phyloP scores from a whole-genome alignment of 1,140 invertebrate species.

The Ceratina australensis region DNA sequence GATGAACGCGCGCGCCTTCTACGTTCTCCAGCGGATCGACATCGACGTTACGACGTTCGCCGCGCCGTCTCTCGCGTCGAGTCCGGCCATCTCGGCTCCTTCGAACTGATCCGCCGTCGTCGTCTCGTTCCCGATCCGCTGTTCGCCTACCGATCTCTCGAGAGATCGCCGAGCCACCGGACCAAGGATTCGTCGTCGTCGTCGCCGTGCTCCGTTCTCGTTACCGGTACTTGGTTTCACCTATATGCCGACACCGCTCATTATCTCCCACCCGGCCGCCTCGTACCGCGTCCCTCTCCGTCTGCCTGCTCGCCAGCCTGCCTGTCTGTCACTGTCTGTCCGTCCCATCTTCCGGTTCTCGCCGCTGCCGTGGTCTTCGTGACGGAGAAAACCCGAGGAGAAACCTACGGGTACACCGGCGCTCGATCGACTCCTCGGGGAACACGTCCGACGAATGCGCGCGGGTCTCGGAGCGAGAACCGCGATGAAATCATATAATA shows the following conservation, averaged over 20 bases:
- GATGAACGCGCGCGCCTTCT: constrained; percentile 27
- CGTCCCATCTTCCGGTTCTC: neutral
- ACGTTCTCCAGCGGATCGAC: neutral
- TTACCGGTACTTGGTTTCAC: constrained; percentile 13
- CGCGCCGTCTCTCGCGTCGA: neutral
- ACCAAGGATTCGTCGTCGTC: constrained; percentile 8
- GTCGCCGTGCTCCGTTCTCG: constrained; percentile 20
- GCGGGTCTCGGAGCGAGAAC: too few species aligned
- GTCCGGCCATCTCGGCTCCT: constrained; percentile 1
- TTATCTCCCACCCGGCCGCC: neutral
- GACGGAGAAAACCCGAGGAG: neutral
- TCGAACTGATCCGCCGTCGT: constrained; percentile 17
- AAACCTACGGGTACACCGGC: neutral
- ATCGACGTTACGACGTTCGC: neutral
- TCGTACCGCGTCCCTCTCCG: neutral
- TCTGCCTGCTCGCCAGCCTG: neutral
- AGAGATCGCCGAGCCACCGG: neutral
- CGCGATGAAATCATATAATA: too few species aligned
- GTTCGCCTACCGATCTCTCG: constrained; percentile 31
- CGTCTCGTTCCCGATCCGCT: constrained; percentile 39
- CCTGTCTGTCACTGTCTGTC: neutral
- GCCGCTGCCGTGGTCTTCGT: neutral
- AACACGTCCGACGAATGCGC: neutral
- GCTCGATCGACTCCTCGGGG: neutral
- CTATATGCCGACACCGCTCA: neutral